Evolutionary conservation across 2,888 invertebrate genomes (phyloP).

Genomic region (Luperina nickerlii): DNA sequence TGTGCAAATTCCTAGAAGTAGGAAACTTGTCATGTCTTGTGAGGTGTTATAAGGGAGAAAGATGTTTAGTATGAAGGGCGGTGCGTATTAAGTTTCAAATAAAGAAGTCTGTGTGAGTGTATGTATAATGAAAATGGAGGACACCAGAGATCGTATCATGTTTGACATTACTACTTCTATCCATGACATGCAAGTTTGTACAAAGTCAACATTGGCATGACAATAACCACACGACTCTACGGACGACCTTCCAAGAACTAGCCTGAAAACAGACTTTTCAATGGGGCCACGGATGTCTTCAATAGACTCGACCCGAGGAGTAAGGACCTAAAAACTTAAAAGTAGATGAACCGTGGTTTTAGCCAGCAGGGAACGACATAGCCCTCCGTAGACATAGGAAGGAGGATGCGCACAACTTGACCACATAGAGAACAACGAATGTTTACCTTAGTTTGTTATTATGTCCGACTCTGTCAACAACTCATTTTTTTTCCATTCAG

Average conservation of each 20-base stretch:
- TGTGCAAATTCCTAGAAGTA: conserved; percentile 35
- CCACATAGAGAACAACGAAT: too few species aligned
- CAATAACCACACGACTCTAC: not conserved
- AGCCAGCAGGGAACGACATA: not conserved
- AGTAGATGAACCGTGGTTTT: not conserved
- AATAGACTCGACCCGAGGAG: not conserved
- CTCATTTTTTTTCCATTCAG: not conserved
- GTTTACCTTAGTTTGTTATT: not conserved
- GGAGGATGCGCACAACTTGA: not conserved
- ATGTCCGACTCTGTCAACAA: not conserved
- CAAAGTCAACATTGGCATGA: too few species aligned
- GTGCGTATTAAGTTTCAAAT: not conserved
- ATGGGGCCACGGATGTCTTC: not conserved
- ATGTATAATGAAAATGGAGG: too few species aligned
- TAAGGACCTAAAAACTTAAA: not conserved
- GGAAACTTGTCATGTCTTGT: conserved; percentile 5
- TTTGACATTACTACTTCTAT: not conserved
- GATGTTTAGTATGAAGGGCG: conserved; percentile 2
- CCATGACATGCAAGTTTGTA: not conserved
- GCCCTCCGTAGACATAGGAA: not conserved
- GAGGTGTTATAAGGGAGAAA: not conserved
- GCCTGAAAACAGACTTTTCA: not conserved
- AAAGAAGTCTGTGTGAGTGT: not conserved
- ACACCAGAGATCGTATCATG: not conserved
- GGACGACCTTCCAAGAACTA: too few species aligned